These are phyloP conservation scores for Jacana jacana DNA, from an alignment of 2,113 vertebrate genomes.

Conservation along the genomic window DNA sequence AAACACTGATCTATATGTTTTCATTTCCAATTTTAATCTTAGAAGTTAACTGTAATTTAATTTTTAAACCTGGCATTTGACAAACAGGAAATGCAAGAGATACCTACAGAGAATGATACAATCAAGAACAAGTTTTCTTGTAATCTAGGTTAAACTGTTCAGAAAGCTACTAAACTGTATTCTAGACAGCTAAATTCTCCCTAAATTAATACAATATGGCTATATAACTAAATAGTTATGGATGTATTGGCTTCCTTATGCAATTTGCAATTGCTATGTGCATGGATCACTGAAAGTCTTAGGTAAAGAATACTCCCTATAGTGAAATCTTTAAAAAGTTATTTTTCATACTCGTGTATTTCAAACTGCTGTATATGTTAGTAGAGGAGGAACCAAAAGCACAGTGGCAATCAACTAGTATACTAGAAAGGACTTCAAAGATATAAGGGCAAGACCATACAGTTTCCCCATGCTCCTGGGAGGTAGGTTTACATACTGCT, in stretches of 20 bases:
- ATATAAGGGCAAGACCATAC: background rate
- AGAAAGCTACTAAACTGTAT: background rate
- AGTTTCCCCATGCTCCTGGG: background rate
- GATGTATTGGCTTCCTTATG: background rate
- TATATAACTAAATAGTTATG: background rate
- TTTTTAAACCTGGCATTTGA: background rate
- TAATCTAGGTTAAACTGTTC: background rate
- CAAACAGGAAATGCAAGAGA: background rate
- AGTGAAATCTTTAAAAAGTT: background rate
- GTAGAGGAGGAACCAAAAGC: background rate
- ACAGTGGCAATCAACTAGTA: background rate
- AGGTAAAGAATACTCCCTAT: background rate
- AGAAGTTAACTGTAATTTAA: background rate
- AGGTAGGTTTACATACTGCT: background rate
- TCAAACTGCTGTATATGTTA: background rate
- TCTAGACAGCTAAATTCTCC: background rate
- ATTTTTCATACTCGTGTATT: background rate
- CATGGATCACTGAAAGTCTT: background rate
- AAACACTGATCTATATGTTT: slow-evolving; percentile 1
- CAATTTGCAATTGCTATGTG: background rate
- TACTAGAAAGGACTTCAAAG: background rate
- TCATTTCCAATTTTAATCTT: background rate
- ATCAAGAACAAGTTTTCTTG: background rate
- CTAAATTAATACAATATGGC: background rate
- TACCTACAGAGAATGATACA: background rate